A percentile compares a stretch with the other conserved stretches of the same genome.
Conservation (phyloP, 1,140 invertebrate species). For the Samia ricini region DNA sequence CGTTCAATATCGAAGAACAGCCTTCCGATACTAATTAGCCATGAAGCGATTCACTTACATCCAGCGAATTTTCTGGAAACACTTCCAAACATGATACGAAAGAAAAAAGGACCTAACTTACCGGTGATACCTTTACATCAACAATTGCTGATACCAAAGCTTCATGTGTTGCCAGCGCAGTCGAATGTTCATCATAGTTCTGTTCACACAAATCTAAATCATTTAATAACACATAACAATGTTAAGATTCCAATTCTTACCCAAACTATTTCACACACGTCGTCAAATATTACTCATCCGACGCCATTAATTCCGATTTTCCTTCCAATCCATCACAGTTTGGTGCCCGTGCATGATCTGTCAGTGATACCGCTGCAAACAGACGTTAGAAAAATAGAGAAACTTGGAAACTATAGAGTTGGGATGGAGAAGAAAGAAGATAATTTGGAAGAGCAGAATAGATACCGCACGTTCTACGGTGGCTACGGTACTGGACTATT, state of each 20-base stretch:
- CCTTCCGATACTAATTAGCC: constrained; percentile 10
- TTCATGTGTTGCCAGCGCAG: constrained; percentile 21
- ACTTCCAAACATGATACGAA: constrained; percentile 20
- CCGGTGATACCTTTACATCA: constrained; percentile 45
- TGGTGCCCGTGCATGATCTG: constrained; percentile 50
- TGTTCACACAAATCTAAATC: constrained; percentile 22
- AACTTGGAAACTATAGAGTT: constrained; percentile 21
- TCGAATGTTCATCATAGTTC: constrained; percentile 31
- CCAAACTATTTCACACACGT: constrained; percentile 31
- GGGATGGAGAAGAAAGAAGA: constrained; percentile 33
- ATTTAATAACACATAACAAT: constrained; percentile 31
- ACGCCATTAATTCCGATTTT: constrained; percentile 36
- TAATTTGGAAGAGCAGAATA: constrained; percentile 40
- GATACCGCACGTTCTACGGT: constrained; percentile 49
- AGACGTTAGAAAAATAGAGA: constrained; percentile 14
- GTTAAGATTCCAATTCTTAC: constrained; percentile 32
- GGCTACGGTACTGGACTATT: constrained; percentile 58
- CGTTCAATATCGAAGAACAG: constrained; percentile 11
- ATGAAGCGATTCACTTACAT: neutral
- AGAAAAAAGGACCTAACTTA: constrained; percentile 44
- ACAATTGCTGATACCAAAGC: constrained; percentile 27
- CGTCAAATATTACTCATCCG: constrained; percentile 36
- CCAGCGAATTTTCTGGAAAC: constrained; percentile 2
- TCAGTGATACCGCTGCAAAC: constrained; percentile 58
- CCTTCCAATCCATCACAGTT: constrained; percentile 41